These are phyloP conservation scores for Agrilus cyanescens DNA, from an alignment of 2,888 invertebrate genomes.

Conservation along the genomic window DNA sequence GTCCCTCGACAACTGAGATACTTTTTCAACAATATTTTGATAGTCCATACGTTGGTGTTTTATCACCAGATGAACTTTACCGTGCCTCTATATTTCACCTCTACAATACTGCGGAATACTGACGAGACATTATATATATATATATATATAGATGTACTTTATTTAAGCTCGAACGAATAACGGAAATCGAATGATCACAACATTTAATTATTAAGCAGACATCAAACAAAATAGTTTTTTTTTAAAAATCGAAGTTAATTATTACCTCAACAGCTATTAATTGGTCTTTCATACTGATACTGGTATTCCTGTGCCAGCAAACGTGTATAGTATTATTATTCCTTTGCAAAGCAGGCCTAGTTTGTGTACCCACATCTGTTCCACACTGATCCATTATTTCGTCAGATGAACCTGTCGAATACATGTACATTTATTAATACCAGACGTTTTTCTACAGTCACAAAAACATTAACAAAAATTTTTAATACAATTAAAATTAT, in stretches of 20 bases:
- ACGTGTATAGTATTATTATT: slow-evolving; percentile 84
- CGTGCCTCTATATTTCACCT: too few relatives aligned
- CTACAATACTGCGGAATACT: too few relatives aligned
- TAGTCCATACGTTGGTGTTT: too few relatives aligned
- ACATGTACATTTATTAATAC: slow-evolving; percentile 12
- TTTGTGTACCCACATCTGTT: slow-evolving; percentile 36
- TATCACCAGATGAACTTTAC: too few relatives aligned
- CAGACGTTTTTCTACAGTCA: slow-evolving; percentile 2
- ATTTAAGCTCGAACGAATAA: too few relatives aligned
- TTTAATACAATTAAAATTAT: background rate
- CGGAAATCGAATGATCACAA: too few relatives aligned
- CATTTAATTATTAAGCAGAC: background rate
- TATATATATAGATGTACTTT: too few relatives aligned
- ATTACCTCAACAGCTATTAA: slow-evolving; percentile 57
- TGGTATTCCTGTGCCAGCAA: slow-evolving; percentile 93
- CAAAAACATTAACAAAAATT: background rate
- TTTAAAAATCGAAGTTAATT: background rate
- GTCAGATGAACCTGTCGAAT: slow-evolving; percentile 54
- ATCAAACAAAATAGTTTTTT: background rate
- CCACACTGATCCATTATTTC: slow-evolving; percentile 55
- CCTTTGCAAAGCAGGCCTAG: slow-evolving; percentile 47
- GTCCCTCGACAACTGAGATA: too few relatives aligned
- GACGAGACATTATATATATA: too few relatives aligned
- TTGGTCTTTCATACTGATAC: slow-evolving; percentile 66
- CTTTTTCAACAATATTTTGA: too few relatives aligned